phyloP scores from a whole-genome alignment of 1,140 invertebrate genomes.

The Chlorops oryzae region DNA sequence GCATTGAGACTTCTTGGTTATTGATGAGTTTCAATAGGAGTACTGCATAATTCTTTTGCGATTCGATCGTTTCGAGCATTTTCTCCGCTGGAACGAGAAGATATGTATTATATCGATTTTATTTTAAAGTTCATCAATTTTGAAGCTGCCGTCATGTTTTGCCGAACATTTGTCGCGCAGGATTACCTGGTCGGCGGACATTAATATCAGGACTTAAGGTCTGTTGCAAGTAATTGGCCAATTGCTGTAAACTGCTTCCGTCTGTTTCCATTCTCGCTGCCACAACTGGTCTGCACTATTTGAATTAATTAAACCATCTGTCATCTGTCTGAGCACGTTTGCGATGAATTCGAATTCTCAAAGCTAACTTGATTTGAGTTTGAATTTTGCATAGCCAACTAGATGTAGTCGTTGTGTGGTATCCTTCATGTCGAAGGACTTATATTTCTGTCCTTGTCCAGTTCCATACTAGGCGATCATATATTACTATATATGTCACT shows the following conservation, averaged over 20 bases:
- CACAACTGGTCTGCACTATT: neutral
- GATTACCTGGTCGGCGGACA: conserved; percentile 72
- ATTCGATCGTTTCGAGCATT: conserved; percentile 83
- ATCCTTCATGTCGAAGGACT: no score
- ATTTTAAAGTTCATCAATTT: no score
- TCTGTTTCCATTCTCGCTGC: conserved; percentile 85
- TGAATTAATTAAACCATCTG: conserved; percentile 18
- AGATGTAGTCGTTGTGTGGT: no score
- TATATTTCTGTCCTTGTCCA: no score
- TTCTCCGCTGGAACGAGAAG: conserved; percentile 71
- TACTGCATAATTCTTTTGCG: conserved; percentile 85
- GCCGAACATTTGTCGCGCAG: neutral
- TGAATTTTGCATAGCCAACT: no score
- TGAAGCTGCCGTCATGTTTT: neutral
- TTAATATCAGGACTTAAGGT: conserved; percentile 83
- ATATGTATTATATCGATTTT: neutral
- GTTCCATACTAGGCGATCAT: no score
- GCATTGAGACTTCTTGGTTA: conserved; percentile 68
- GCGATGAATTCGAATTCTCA: no score
- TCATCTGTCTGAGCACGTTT: no score
- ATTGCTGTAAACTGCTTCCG: conserved; percentile 69
- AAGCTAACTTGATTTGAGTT: no score
- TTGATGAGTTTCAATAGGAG: conserved; percentile 79
- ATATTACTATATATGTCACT: no score
- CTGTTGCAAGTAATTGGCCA: conserved; percentile 78